These are phyloP conservation scores for Drosophila imparisetae DNA, from an alignment of 2,888 invertebrate species.

Conservation along the genomic window DNA sequence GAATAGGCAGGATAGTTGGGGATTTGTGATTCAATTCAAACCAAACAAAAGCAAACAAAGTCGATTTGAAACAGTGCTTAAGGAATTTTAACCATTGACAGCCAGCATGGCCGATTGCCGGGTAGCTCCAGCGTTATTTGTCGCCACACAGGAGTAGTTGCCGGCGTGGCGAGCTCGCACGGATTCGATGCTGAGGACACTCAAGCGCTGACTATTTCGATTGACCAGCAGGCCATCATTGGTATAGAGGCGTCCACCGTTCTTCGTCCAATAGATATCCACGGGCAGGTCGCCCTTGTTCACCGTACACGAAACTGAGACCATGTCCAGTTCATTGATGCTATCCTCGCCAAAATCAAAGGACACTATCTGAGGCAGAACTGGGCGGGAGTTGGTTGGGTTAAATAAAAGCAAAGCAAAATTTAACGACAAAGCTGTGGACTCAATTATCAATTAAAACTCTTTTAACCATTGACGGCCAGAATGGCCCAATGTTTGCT, in stretches of 20 bases:
- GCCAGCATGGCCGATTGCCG: conserved; percentile 86
- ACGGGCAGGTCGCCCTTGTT: conserved; percentile 92
- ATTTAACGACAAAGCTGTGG: conserved; percentile 9
- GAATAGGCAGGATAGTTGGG: conserved; percentile 1
- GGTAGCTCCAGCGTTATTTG: conserved; percentile 87
- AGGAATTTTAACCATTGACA: conserved; percentile 86
- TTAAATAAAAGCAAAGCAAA: conserved; percentile 42
- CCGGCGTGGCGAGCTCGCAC: conserved; percentile 87
- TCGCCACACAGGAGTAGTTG: conserved; percentile 87
- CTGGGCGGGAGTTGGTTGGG: conserved; percentile 81
- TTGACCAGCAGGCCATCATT: conserved; percentile 86
- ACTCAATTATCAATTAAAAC: not conserved
- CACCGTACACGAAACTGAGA: conserved; percentile 90
- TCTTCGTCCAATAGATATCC: conserved; percentile 89
- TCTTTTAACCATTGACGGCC: conserved; percentile 86
- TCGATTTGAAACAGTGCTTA: conserved; percentile 8
- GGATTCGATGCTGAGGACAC: conserved; percentile 88
- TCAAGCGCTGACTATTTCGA: conserved; percentile 87
- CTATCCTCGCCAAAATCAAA: conserved; percentile 90
- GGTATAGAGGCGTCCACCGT: conserved; percentile 85
- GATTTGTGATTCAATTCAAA: conserved; percentile 29
- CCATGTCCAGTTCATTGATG: conserved; percentile 89
- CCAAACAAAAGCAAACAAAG: conserved; percentile 39
- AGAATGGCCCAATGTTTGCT: conserved; percentile 87
- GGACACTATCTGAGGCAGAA: conserved; percentile 89